Evolutionary conservation across 1,140 invertebrate species (phyloP).

Genomic region (Ips nitidus): DNA sequence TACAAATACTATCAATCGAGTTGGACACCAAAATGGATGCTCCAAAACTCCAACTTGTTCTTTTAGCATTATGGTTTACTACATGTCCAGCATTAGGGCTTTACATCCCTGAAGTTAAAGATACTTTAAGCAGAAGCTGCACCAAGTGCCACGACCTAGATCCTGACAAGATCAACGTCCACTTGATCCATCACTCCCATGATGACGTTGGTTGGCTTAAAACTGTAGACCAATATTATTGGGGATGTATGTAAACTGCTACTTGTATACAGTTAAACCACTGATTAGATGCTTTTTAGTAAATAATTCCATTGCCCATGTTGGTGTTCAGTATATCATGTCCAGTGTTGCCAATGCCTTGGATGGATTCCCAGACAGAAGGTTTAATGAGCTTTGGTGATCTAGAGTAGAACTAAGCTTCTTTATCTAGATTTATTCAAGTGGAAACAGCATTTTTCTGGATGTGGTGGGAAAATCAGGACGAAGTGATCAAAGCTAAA

Average conservation of each 20-base stretch:
- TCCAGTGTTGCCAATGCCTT: slow-evolving; percentile 38
- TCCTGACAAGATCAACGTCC: slow-evolving; percentile 65
- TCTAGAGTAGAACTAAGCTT: background rate
- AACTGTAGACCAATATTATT: slow-evolving; percentile 82
- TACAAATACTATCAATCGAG: no score
- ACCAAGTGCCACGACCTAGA: slow-evolving; percentile 53
- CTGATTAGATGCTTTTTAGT: background rate
- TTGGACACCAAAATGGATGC: no score
- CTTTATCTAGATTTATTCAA: slow-evolving; percentile 43
- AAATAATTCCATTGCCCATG: slow-evolving; percentile 26
- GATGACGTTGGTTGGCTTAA: slow-evolving; percentile 85
- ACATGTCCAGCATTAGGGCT: background rate
- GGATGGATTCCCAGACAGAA: slow-evolving; percentile 38
- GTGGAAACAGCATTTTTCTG: slow-evolving; percentile 56
- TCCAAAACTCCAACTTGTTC: no score
- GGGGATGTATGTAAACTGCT: slow-evolving; percentile 59
- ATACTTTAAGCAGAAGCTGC: background rate
- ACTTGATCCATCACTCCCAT: slow-evolving; percentile 71
- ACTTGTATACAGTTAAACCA: no score
- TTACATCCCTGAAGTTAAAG: background rate
- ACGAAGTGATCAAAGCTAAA: slow-evolving; percentile 53
- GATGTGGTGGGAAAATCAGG: slow-evolving; percentile 69
- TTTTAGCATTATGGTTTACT: no score
- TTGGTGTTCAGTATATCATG: slow-evolving; percentile 42
- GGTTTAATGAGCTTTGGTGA: slow-evolving; percentile 18